Evolutionary conservation across 2,888 invertebrate genomes (phyloP), one percentile per base, ranked within the genome.

Genomic region (Clitarchus hookeri): DNA sequence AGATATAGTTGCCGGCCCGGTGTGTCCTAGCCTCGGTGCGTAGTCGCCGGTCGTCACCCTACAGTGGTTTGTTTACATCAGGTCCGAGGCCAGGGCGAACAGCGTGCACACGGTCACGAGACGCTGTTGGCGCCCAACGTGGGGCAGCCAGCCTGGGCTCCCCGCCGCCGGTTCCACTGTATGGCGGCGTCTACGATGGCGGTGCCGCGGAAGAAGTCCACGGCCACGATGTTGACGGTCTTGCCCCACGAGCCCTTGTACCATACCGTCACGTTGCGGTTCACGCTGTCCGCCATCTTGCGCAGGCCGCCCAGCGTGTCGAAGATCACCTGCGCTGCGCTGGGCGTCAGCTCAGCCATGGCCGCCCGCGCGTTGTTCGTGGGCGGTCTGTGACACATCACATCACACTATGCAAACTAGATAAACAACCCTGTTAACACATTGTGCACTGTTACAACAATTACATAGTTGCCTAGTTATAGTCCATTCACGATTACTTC

Each of bases 271-370:
- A 97, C 93, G 89, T 95, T 94, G 77, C 94, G 93, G 91, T 97
- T 97, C 23, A 95, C 94, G 0, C 91, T 91, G 86, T 95, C 93
- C 0, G 96, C 95, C 91, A 95, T 93, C 84, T 93, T 92, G 48
- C 95, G 91, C 44, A 96, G 91, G 26, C 94, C 94, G 11, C 94
- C 94, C 9, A 94, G 91, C 4, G 93, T 91, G 88, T 94, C 92
- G 87, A 94, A 92, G 16, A 95, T 90, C 27, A 96, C 93, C 89
- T 95, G 95, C 54, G 94, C 91, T 0, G 94, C 92, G 79, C 93
- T 94, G 0, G 96, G 95, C 0, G 96, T 96, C 84, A 95, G 92
- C 91, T 96, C 95, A 0, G 95, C 95, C 96, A 96, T 96, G 13
- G 95, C 94, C 0, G 96, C 94, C 89, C 93, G 91, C 85, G 91